Percentiles rank a stretch among this genome's conserved stretches.
Evolutionary conservation across 1,140 invertebrate genomes (phyloP).

Genomic region (Pantala flavescens): DNA sequence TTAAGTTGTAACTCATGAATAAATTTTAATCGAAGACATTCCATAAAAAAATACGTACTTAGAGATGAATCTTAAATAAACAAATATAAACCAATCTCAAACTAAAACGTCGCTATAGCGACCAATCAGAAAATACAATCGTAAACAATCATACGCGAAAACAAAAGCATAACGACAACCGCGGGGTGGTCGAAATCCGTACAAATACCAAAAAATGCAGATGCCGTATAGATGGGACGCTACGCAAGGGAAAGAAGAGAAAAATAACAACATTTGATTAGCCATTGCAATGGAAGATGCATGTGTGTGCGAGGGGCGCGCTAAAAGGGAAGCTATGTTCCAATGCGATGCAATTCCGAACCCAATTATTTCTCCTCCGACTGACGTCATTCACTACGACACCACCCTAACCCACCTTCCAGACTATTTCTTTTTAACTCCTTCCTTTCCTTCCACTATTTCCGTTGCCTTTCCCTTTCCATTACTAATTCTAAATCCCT

Average conservation of each 20-base stretch:
- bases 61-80: too few species aligned
- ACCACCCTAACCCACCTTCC: neutral
- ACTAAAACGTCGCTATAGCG: too few species aligned
- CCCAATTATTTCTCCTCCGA: slow-evolving; percentile 17
- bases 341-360: slow-evolving; percentile 13
- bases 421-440: slow-evolving; percentile 7
- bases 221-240: too few species aligned
- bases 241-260: too few species aligned
- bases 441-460: slow-evolving; percentile 16
- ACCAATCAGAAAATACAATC: too few species aligned
- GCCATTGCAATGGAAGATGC: neutral
- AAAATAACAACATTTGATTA: neutral
- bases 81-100: too few species aligned
- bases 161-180: too few species aligned
- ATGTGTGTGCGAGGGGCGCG: neutral
- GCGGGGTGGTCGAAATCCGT: neutral
- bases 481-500: slow-evolving; percentile 11
- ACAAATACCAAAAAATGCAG: too few species aligned
- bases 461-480: slow-evolving; percentile 11
- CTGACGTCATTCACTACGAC: slow-evolving; percentile 14
- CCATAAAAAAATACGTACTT: too few species aligned
- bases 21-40: too few species aligned
- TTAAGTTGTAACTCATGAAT: too few species aligned
- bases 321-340: slow-evolving; percentile 9
- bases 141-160: too few species aligned